Evolutionary conservation across 2,113 vertebrate genomes (phyloP).

Genomic region (Thermophis baileyi): DNA sequence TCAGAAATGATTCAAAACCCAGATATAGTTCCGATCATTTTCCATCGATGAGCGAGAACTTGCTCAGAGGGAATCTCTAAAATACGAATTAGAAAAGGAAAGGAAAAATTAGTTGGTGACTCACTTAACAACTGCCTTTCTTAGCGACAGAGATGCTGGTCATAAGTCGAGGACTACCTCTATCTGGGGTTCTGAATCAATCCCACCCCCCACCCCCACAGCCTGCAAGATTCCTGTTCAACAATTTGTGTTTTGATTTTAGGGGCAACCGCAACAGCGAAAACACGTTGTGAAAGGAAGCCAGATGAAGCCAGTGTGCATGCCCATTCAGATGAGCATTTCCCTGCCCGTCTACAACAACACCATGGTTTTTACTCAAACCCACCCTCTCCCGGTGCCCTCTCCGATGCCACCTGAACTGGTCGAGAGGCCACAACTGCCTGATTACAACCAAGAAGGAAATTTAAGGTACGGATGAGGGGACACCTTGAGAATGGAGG

Average conservation of each 20-base stretch:
- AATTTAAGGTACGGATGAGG: slow-evolving; percentile 63
- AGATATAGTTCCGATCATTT: not conserved
- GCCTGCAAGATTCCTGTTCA: not conserved
- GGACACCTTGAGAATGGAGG: no score
- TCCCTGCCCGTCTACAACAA: slow-evolving; percentile 78
- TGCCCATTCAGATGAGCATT: slow-evolving; percentile 67
- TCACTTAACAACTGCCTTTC: not conserved
- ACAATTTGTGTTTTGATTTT: not conserved
- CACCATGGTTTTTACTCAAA: slow-evolving; percentile 76
- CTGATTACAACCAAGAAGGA: slow-evolving; percentile 71
- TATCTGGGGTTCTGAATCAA: not conserved
- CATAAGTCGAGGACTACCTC: not conserved
- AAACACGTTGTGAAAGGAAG: slow-evolving; percentile 61
- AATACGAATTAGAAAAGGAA: not conserved
- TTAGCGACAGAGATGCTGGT: not conserved
- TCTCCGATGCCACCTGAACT: slow-evolving; percentile 42
- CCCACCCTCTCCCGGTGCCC: slow-evolving; percentile 58
- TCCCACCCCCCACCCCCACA: rapidly evolving
- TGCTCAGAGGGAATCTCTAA: not conserved
- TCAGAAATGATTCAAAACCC: not conserved
- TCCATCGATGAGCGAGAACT: not conserved
- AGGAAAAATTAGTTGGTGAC: not conserved
- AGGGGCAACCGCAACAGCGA: slow-evolving; percentile 18
- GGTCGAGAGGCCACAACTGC: slow-evolving; percentile 67
- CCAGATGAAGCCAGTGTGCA: slow-evolving; percentile 59